These are phyloP conservation scores for Corythoichthys haematopterus DNA, from an alignment of 2,113 vertebrate genomes.

Conservation along the genomic window DNA sequence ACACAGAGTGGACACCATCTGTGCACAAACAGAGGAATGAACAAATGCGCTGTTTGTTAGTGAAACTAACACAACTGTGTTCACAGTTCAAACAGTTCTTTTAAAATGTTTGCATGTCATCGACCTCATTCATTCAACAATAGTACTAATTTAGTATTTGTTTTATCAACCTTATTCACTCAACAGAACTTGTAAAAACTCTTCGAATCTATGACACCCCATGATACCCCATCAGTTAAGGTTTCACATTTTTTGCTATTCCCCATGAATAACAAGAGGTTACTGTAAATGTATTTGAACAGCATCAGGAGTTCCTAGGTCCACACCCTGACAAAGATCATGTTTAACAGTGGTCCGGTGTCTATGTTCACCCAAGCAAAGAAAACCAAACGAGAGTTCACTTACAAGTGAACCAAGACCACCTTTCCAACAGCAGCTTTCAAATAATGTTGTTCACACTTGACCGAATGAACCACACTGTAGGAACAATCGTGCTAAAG, in stretches of 20 bases:
- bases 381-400: background rate
- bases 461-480: background rate
- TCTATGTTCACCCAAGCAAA: background rate
- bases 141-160: background rate
- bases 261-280: no score
- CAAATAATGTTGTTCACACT: conserved; percentile 1
- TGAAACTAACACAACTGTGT: background rate
- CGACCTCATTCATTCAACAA: background rate
- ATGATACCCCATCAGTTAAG: no score
- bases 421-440: background rate
- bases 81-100: background rate
- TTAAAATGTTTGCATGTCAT: background rate
- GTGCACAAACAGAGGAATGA: conserved; percentile 7
- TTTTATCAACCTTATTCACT: background rate
- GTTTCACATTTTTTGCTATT: no score
- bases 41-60: no score
- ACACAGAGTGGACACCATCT: conserved; percentile 88
- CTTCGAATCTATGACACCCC: no score
- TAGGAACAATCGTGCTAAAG: background rate
- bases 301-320: background rate
- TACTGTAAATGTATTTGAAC: no score
- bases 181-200: background rate
- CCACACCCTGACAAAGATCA: conserved; percentile 1
- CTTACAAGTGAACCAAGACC: background rate
- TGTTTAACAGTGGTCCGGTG: background rate